Conservation (phyloP, 2,888 invertebrate species). For the Digitonthophagus gazella region DNA sequence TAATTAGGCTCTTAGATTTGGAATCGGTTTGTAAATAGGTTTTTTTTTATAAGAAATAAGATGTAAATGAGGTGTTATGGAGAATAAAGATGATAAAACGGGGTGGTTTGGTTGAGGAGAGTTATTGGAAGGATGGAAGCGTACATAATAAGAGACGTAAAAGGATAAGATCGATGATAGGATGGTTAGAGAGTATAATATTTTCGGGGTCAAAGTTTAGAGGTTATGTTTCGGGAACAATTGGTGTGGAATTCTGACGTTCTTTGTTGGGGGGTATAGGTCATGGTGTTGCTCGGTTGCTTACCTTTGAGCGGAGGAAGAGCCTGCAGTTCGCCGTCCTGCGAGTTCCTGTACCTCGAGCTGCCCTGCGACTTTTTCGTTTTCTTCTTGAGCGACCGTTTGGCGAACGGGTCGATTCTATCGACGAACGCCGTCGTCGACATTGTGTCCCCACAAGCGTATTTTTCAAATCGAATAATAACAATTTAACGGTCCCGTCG, state of each 20-base stretch:
- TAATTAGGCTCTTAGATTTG: no score
- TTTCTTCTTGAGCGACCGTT: slow-evolving; percentile 96
- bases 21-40: no score
- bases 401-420: slow-evolving; percentile 99
- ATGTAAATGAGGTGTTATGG: no score
- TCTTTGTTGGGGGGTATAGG: slow-evolving; percentile 23
- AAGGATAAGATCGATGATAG: no score
- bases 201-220: neutral
- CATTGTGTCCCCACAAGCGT: slow-evolving; percentile 52
- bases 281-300: no score
- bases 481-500: slow-evolving; percentile 8
- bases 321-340: slow-evolving; percentile 95
- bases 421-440: slow-evolving; percentile 94
- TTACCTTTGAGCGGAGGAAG: slow-evolving; percentile 96
- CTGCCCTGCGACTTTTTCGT: slow-evolving; percentile 99
- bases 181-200: neutral
- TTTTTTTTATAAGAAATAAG: no score
- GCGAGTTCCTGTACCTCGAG: slow-evolving; percentile 96
- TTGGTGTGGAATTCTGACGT: neutral
- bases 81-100: no score
- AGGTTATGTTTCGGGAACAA: neutral
- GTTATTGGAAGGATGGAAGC: no score
- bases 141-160: neutral
- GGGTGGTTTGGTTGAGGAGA: no score
- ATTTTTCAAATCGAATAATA: slow-evolving; percentile 11